phyloP scores from a whole-genome alignment of 1,140 invertebrate species.

The Trypoxylus dichotomus region DNA sequence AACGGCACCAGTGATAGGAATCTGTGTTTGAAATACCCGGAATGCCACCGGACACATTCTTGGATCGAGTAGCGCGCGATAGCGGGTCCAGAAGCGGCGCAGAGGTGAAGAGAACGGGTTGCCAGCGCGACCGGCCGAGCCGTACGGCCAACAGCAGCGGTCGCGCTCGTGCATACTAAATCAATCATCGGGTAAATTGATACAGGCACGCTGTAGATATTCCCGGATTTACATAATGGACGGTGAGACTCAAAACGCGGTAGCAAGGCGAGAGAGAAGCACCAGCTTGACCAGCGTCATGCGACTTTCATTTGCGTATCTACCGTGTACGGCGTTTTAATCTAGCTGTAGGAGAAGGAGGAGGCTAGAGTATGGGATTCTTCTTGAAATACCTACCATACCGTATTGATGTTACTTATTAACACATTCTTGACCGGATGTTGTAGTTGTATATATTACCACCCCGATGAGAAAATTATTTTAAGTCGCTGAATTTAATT shows the following conservation, averaged over 20 bases:
- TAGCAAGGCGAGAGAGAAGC: conserved; percentile 7
- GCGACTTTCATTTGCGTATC: conserved; percentile 38
- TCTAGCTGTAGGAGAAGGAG: not conserved
- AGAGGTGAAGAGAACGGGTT: not conserved
- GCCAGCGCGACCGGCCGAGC: not conserved
- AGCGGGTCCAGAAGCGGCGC: not conserved
- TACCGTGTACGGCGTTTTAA: conserved; percentile 13
- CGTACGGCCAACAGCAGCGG: conserved; percentile 12
- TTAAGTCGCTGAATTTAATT: not conserved
- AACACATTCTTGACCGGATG: conserved; percentile 17
- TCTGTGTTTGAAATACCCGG: conserved; percentile 37
- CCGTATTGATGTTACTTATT: not conserved
- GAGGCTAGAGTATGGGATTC: not conserved
- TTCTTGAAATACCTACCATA: not conserved
- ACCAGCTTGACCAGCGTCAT: conserved; percentile 26
- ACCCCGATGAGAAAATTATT: not conserved
- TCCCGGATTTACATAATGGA: conserved; percentile 40
- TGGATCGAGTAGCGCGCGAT: conserved; percentile 18
- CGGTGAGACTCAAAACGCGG: conserved; percentile 30
- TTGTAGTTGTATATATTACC: not conserved
- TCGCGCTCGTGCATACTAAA: conserved; percentile 35
- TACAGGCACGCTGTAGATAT: conserved; percentile 37
- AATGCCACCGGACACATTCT: conserved; percentile 40
- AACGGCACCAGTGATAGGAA: conserved; percentile 34
- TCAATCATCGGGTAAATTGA: conserved; percentile 39